Evolutionary conservation across 2,113 vertebrate genomes (phyloP), one percentile per base, ranked within the genome.

Genomic region (Notothenia coriiceps): DNA sequence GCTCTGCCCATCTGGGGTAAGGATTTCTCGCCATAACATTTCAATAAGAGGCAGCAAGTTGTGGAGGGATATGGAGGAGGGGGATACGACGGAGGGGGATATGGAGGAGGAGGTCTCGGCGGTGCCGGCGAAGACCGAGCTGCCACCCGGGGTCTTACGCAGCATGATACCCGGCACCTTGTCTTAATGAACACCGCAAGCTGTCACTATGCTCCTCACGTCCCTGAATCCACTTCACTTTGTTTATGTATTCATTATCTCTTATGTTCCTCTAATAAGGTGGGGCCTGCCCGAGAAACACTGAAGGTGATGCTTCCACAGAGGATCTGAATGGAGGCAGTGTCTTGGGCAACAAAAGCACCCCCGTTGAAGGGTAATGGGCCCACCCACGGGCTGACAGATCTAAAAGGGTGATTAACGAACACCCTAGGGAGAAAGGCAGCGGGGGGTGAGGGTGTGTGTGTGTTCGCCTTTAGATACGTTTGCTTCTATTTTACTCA

Each of bases 331-430:
- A 91, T n/a, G 79, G 71, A 52, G 59, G 49, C 56, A 20, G 68
- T 70, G 85, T 89, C 79, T 86, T 9, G 47, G 76, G 81, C 56
- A 74, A 81, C 88, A 81, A 73, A 84, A 75, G 72, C 54, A 50
- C 20, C 22, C 6, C 64, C 67, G 22, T 65, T 87, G 87, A 88
- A 89, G 89, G 87, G 84, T 91, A 91, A 91, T 86, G 66, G 88
- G 89, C 86, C 93, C 91, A 87, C 90, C 92, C 91, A 90, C 88
- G 29, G 81, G 64, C 86, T 86, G 90, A 88, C 83, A 80, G 80
- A 86, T 89, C 83, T 92, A 79, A 88, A 89, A 87, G 88, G 90
- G 83, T 92, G 91, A 93, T 94, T 93, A 92, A 93, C 87, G 72
- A 83, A 91, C 87, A 64, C 82, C 85, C 88, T 2, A 15, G 80